These are phyloP conservation scores for Crotalus adamanteus DNA, from an alignment of 2,797 vertebrate species.

Conservation along the genomic window DNA sequence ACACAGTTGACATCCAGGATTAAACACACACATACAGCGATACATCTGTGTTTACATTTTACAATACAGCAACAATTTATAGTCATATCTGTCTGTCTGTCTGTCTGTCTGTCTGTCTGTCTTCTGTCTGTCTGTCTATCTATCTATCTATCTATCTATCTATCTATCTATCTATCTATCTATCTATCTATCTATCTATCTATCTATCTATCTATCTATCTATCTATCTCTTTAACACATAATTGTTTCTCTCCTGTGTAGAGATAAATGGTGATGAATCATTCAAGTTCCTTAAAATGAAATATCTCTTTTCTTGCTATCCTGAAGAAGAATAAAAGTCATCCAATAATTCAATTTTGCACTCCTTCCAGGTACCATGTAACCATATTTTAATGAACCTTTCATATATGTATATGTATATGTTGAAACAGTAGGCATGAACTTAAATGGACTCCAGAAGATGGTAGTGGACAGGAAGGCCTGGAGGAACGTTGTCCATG, in stretches of 20 bases:
- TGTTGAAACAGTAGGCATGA: no score
- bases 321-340: constrained; percentile 22
- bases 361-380: constrained; percentile 13
- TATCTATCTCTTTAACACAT: neutral
- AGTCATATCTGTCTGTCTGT: neutral
- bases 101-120: no score
- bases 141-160: no score
- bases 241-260: constrained; percentile 42
- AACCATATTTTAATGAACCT: constrained; percentile 36
- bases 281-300: constrained; percentile 15
- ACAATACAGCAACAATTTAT: constrained; percentile 33
- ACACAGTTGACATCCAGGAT: constrained; percentile 17
- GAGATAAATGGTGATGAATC: constrained; percentile 19
- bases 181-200: no score
- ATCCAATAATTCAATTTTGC: constrained; percentile 36
- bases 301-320: neutral
- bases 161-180: no score
- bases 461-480: no score
- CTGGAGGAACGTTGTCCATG: no score
- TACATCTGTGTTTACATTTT: neutral
- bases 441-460: no score
- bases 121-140: no score
- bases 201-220: no score
- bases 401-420: constrained; percentile 6
- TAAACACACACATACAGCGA: neutral